Evolutionary conservation across 2,113 vertebrate genomes (phyloP).

Genomic region (Malurus cyaneus): DNA sequence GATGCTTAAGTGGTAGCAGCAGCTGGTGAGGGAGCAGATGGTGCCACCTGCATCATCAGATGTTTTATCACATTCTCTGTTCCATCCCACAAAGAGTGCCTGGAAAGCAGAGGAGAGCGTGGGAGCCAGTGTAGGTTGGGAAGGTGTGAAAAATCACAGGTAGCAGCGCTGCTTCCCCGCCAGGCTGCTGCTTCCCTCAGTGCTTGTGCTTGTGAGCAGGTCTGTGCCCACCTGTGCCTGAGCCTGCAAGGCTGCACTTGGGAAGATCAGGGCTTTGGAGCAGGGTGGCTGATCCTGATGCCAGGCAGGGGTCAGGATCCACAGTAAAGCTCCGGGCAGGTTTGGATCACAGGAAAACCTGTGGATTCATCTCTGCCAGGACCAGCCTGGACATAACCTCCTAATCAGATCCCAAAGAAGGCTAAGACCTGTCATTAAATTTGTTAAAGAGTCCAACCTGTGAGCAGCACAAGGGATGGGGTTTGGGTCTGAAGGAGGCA

Average conservation of each 20-base stretch:
- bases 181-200: neutral
- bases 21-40: constrained; percentile 66
- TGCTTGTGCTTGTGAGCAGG: neutral
- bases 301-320: neutral
- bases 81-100: constrained; percentile 13
- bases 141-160: constrained; percentile 55
- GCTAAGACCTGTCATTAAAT: neutral
- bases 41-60: constrained; percentile 60
- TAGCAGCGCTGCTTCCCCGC: neutral
- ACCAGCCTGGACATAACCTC: neutral
- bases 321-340: neutral
- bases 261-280: neutral
- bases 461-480: neutral
- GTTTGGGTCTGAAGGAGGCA: neutral
- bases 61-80: constrained; percentile 55
- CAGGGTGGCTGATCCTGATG: neutral
- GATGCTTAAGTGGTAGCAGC: constrained; percentile 9
- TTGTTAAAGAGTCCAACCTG: fast-evolving
- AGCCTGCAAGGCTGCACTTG: neutral
- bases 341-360: neutral
- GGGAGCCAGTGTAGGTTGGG: constrained; percentile 31
- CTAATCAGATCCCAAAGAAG: neutral
- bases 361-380: neutral
- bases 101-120: constrained; percentile 17
- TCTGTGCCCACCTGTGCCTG: neutral